A percentile compares a stretch with the other conserved stretches of the same genome.
Conservation (phyloP, 2,113 vertebrate genomes). For the Abramis brama region DNA sequence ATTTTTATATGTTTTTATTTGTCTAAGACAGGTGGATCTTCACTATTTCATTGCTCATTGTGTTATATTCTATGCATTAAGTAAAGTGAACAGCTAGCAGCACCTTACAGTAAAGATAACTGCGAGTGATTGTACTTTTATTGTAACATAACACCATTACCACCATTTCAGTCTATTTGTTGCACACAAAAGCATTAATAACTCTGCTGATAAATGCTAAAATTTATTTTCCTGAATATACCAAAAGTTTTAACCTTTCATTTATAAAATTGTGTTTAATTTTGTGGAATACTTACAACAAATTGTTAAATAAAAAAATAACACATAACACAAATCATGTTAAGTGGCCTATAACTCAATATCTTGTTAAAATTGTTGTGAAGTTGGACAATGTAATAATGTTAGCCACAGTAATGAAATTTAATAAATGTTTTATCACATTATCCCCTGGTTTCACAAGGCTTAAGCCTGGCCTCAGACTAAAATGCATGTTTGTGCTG, state of each 20-base stretch:
- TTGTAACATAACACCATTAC: constrained; percentile 24
- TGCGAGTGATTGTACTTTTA: constrained; percentile 25
- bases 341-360: background rate
- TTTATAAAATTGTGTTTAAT: background rate
- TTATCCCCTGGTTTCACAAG: too few species aligned
- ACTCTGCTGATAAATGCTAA: constrained; percentile 29
- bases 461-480: too few species aligned
- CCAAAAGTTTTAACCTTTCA: constrained; percentile 18
- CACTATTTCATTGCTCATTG: constrained; percentile 58
- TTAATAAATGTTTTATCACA: too few species aligned
- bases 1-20: constrained; percentile 66
- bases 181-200: constrained; percentile 28
- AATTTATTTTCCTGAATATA: constrained; percentile 17
- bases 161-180: constrained; percentile 29
- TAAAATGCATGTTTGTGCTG: too few species aligned
- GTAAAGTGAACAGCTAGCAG: constrained; percentile 59
- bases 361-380: background rate
- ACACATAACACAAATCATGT: background rate
- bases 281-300: constrained; percentile 13
- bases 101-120: constrained; percentile 66
- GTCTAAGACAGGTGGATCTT: constrained; percentile 59
- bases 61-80: constrained; percentile 64
- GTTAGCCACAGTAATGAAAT: background rate
- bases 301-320: constrained; percentile 5
- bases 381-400: background rate